Base-by-base conservation (phyloP, 2,113 vertebrate species). In the Etia nguti region DNA sequence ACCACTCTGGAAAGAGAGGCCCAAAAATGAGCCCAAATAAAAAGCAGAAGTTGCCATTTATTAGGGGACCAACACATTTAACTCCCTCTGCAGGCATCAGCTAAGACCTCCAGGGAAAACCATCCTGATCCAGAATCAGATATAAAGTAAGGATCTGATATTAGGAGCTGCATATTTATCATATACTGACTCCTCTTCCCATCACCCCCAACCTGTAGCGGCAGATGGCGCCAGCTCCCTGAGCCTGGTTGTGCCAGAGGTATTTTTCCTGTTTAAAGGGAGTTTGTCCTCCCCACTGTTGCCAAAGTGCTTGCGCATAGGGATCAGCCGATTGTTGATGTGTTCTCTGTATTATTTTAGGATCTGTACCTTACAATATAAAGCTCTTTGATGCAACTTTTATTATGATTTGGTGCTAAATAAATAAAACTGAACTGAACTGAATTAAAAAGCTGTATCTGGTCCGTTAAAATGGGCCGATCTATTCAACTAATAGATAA, bases 141-240 rank as follows among this genome's bases (percentile, higher is more conserved):
- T 73, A 18, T 16, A 20, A 10, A 75, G 70, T 29, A 16, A 46
- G 70, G 24, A 48, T 48, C 36, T 43, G n/a, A 26, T 26, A 70
- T 70, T 70, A 46, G 65, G 13, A 70, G 62, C 13, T 16, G n/a
- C 36, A 43, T 70, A 43, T 0, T 41, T 41, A 41, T 70, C 3
- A 41, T 5, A 70, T 0, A 22, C 36, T 4, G n/a, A 70, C 65
- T 70, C 38, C 38, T 65, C 20, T 65, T 38, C 60, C 0, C 0
- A 65, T 65, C 60, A 5, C 38, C 34, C 38, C 10, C 38, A 41
- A 4, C 38, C 38, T 10, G 18, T 62, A 31, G n/a, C 10, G 2
- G 1, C 59, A 36, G 0, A 36, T 18, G 0, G 59, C 1, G 1
- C 31, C 59, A 0, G 59, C 60, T 65, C 20, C 2, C 60, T 38